These are phyloP conservation scores for Actinia tenebrosa DNA, from an alignment of 64 coral and sea anemone species.

Conservation along the genomic window DNA sequence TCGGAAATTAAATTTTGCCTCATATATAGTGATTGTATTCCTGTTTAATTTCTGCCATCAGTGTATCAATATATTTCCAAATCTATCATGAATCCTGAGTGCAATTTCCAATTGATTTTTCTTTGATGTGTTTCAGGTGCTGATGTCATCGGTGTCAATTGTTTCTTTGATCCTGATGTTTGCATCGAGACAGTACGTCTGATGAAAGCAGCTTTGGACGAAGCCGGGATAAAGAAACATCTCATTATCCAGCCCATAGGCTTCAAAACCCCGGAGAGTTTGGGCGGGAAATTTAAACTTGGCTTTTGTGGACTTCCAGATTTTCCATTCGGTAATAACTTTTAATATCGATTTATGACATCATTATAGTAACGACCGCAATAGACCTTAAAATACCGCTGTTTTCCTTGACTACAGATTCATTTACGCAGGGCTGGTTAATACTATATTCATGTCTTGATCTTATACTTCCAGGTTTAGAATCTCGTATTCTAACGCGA, in stretches of 20 bases:
- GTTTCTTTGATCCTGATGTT: conserved; percentile 40
- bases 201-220: conserved; percentile 45
- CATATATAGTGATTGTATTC: too few relatives aligned
- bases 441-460: background rate
- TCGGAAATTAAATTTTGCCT: too few relatives aligned
- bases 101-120: too few relatives aligned
- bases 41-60: too few relatives aligned
- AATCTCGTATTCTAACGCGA: conserved; percentile 39
- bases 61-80: too few relatives aligned
- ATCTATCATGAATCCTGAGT: too few relatives aligned
- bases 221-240: conserved; percentile 47
- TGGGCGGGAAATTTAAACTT: background rate
- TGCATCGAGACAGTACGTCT: conserved; percentile 24
- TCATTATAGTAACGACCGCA: too few relatives aligned
- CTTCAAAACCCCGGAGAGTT: conserved; percentile 33
- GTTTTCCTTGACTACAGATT: background rate
- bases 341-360: too few relatives aligned
- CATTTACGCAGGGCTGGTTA: background rate
- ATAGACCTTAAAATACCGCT: background rate
- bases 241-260: conserved; percentile 49
- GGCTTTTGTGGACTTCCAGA: conserved; percentile 35
- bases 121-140: conserved; percentile 13
- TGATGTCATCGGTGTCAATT: conserved; percentile 56
- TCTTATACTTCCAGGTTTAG: conserved; percentile 24
- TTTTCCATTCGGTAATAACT: conserved; percentile 43